These are phyloP conservation scores for Dasysyrphus tricinctus DNA, from an alignment of 2,888 invertebrate species.

Conservation along the genomic window DNA sequence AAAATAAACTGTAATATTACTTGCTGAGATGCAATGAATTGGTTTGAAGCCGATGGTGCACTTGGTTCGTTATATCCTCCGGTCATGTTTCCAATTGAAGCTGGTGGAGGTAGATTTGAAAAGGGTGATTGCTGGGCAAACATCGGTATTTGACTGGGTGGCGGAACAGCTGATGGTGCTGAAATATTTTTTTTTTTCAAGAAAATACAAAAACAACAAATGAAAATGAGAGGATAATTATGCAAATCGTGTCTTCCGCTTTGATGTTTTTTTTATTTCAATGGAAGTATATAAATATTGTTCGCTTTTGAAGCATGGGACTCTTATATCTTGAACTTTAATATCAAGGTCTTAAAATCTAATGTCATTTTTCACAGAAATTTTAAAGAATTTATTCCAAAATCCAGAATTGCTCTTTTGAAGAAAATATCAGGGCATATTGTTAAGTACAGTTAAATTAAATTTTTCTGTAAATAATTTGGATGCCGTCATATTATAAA, in stretches of 20 bases:
- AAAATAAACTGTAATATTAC: constrained; percentile 23
- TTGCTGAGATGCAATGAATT: constrained; percentile 71
- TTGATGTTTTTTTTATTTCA: no score
- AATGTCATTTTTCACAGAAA: no score
- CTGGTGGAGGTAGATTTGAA: constrained; percentile 83
- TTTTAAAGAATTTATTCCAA: no score
- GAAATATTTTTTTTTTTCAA: constrained; percentile 1
- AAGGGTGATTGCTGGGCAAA: constrained; percentile 82
- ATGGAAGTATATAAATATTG: no score
- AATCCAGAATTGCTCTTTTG: no score
- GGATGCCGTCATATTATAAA: no score
- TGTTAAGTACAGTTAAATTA: no score
- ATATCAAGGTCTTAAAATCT: no score
- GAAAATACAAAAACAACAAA: neutral
- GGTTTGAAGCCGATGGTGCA: constrained; percentile 46
- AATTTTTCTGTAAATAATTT: no score
- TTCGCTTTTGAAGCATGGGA: no score
- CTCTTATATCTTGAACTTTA: no score
- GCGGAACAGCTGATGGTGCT: constrained; percentile 57
- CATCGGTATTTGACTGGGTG: constrained; percentile 79
- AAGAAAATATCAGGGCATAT: no score
- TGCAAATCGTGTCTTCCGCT: neutral
- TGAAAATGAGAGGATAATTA: neutral
- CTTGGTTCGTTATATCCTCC: constrained; percentile 42
- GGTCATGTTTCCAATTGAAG: constrained; percentile 81